Base-by-base conservation (phyloP, 2,797 vertebrate genomes). In the Sebastes baramenuke region DNA sequence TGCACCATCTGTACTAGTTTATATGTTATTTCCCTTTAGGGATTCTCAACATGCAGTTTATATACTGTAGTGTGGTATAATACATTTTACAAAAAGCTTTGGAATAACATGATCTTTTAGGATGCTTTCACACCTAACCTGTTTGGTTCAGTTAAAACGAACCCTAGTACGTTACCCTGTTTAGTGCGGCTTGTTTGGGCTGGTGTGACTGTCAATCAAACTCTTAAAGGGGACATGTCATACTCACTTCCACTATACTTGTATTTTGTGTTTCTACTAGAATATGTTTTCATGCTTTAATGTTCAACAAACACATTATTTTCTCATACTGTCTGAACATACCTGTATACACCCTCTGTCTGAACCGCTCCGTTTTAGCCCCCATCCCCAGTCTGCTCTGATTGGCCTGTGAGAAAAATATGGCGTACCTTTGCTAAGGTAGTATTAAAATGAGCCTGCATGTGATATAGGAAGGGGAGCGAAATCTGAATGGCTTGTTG, bases 1-100 rank as follows among this genome's bases (percentile, higher is more conserved):
- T 16, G 38, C 14, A 16, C 1, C 38, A 42, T 42, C 14, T 42
- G 2, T 2, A 42, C 2, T 42, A 42, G 38, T 49, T 49, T 49
- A 49, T 6, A 75, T 52, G 76, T 42, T 1, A 42, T 42, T 42
- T 42, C 38, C 38, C 38, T 42, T 0, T 16, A 42, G 38, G 38
- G 46, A 52, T 46, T 74, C 14, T 73, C 65, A 81, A 46, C 65
- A 79, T 82, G 49, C 55, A 58, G 68, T 79, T 80, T 70, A 77
- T 81, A 77, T 69, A 69, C 72, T 64, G 64, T 6, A 22, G 9
- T 25, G 3, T 25, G 18, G 22, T 25, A 20, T 58, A 18, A 24
- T 62, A 9, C 8, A 27, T 27, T 59, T 76, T 13, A 20, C 49
- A 20, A 24, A 67, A 60, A 25, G 11, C 16, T 54, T 61, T 68